A percentile compares a stretch with the other conserved stretches of the same genome.
Evolutionary conservation across 2,113 vertebrate genomes (phyloP).

Genomic region (Panurus biarmicus): DNA sequence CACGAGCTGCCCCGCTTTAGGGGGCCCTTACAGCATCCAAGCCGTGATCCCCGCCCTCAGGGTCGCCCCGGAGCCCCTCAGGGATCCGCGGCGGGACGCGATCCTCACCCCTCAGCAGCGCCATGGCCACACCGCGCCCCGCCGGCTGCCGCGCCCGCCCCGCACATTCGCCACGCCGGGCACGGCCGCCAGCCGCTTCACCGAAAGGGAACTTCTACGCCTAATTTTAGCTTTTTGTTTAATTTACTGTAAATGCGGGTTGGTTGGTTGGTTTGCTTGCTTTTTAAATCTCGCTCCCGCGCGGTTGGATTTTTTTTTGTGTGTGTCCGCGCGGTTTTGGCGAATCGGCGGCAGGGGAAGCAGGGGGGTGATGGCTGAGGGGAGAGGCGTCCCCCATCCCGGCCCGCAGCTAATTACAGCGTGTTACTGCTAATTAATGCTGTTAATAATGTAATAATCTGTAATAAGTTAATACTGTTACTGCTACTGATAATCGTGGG

Average conservation of each 20-base stretch:
- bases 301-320: background rate
- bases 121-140: background rate
- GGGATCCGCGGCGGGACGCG: background rate
- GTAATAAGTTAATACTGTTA: no score
- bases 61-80: background rate
- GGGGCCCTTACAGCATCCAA: no score
- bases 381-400: no score
- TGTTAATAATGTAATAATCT: no score
- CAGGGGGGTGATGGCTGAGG: background rate
- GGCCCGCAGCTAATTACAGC: background rate
- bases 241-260: background rate
- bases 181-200: no score
- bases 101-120: slow-evolving; percentile 67
- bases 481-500: background rate
- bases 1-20: background rate
- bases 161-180: background rate
- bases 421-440: background rate
- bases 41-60: background rate
- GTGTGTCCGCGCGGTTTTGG: background rate
- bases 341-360: background rate
- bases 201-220: no score
- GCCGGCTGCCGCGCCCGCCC: background rate
- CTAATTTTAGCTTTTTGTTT: no score
- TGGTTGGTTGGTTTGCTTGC: background rate
- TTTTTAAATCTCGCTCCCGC: background rate